A percentile compares a stretch with the other conserved stretches of the same genome.
These are phyloP conservation scores for Spheniscus mendiculus DNA, from an alignment of 2,113 vertebrate genomes.

Conservation along the genomic window DNA sequence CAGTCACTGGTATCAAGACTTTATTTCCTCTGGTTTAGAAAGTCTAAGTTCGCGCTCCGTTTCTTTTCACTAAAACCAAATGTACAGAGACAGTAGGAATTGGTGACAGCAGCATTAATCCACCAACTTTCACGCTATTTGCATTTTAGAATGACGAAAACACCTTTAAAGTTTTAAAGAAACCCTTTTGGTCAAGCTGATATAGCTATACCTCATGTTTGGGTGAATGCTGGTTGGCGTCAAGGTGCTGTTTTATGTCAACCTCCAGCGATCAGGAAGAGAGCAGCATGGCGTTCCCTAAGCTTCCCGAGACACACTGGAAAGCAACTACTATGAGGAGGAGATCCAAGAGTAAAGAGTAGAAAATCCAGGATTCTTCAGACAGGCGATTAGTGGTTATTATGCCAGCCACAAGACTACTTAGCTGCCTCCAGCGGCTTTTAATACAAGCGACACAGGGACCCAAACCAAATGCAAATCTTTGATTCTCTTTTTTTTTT, in stretches of 20 bases:
- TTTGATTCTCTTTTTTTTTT: background rate
- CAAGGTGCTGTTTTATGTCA: background rate
- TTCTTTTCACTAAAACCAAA: background rate
- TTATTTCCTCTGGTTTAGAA: background rate
- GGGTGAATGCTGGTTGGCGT: background rate
- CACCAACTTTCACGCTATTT: background rate
- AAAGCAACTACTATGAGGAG: background rate
- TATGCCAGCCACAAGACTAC: background rate
- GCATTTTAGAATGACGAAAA: background rate
- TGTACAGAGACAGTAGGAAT: accelerated
- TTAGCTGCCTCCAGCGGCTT: background rate
- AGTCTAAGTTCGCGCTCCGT: background rate
- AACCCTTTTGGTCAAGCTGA: background rate
- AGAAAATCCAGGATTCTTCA: background rate
- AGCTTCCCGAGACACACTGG: background rate
- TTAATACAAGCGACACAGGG: background rate
- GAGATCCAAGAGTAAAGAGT: background rate
- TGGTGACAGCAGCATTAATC: background rate
- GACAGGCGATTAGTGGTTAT: background rate
- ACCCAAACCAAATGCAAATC: background rate
- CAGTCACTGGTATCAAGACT: background rate
- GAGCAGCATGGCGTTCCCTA: background rate
- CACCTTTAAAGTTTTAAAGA: background rate
- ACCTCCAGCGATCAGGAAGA: background rate
- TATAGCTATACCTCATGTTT: accelerated